Evolutionary conservation across 2,113 vertebrate species (phyloP), one percentile per base, ranked within the genome.

Genomic region (Arizona elegans): DNA sequence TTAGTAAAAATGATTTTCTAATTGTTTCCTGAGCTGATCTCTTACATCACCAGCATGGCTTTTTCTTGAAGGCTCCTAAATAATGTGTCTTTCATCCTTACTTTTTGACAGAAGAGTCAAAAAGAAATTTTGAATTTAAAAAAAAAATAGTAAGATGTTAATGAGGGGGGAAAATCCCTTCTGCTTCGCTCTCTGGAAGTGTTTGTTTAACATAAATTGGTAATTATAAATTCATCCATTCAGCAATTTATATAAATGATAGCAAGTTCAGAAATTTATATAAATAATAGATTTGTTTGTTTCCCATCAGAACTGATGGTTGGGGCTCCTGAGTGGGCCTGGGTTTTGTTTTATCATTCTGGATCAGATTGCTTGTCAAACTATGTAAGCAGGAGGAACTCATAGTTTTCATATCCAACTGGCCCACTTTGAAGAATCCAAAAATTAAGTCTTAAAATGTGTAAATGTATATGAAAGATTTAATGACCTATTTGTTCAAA

Each of bases 21-120:
- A 96, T 97, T 95, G 96, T 97, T 96, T 97, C 96, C 96, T 96
- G 95, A 94, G 95, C 96, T 96, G 86, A 95, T 96, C 95, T 93
- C 95, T 97, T 97, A 95, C 94, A 96, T 97, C 97, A 97, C 94
- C 95, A 95, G 95, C 94, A 92, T 92, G 56, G 93, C 95, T 96
- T 95, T 94, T 96, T 95, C 95, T 93, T 94, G 12, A 86, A 87
- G 11, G 56, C 5, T 86, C 55, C 95, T 94, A 91, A 96, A 94
- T 88, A 94, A 94, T 92, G 19, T 87, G 93, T 94, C 93, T 95
- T 92, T 1, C 4, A 15, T 47, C 89, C 94, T 93, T 90, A 59
- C 93, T 87, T 91, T 91, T 91, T 87, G 75, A 94, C 96, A 97
- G 88, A 43, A 93, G 29, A 93, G 75, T 94, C 59, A 90, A 96